Evolutionary conservation across 2,797 vertebrate genomes (phyloP).

Genomic region (Halcyon chelicuti): DNA sequence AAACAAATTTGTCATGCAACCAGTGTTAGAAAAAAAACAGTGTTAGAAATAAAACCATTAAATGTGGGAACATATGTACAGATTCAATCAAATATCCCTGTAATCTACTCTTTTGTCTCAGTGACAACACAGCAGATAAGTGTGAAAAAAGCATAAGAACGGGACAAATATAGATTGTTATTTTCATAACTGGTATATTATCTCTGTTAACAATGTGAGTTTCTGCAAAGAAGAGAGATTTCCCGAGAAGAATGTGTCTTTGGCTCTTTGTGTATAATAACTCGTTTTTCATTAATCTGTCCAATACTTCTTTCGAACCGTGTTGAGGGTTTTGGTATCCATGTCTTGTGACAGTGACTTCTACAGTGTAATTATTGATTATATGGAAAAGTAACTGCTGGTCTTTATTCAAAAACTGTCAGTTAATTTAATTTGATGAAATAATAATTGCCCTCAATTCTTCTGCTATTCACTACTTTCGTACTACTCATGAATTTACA

Average conservation of each 20-base stretch:
- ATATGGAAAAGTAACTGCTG: not conserved
- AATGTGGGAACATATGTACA: not conserved
- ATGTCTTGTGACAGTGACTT: not conserved
- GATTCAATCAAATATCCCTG: not conserved
- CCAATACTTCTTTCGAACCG: not conserved
- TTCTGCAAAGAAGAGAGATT: not conserved
- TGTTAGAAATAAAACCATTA: not conserved
- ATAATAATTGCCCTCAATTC: not conserved
- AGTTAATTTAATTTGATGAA: not conserved
- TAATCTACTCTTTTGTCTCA: not conserved
- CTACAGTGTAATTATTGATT: not conserved
- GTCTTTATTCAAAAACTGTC: not conserved
- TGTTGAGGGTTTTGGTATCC: not conserved
- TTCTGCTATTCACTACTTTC: not conserved
- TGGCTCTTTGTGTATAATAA: not conserved
- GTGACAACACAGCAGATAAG: not conserved
- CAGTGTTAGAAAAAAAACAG: not conserved
- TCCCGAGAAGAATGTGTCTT: not conserved
- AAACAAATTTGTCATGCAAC: not conserved
- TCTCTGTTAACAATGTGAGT: not conserved
- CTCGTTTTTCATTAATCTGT: not conserved
- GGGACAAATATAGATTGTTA: not conserved
- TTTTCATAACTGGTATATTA: not conserved
- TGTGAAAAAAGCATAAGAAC: not conserved
- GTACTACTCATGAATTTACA: not conserved